Conservation (phyloP, 2,797 vertebrate genomes). For the Trachurus trachurus region DNA sequence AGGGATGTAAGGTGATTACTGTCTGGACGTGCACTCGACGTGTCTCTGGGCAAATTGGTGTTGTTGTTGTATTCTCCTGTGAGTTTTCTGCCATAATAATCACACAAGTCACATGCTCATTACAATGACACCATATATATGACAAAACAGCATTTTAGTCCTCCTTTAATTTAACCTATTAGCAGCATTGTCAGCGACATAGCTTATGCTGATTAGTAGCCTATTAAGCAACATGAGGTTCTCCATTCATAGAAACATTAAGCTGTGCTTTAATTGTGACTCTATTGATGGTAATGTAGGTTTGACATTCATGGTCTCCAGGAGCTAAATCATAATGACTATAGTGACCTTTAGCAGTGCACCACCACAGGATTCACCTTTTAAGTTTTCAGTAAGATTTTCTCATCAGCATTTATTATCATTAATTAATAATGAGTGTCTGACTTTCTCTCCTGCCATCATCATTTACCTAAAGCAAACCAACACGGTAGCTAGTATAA, state of each 20-base stretch:
- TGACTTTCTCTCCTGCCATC: not conserved
- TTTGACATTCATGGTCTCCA: not conserved
- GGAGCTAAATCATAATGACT: not conserved
- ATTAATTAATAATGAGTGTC: not conserved
- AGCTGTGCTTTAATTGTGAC: too few species aligned
- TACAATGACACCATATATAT: not conserved
- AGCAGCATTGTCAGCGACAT: not conserved
- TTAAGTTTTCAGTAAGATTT: not conserved
- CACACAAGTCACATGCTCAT: not conserved
- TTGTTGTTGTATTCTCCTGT: not conserved
- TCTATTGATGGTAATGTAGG: not conserved
- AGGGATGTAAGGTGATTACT: constrained; percentile 68
- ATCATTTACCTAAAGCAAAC: not conserved
- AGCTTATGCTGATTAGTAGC: not conserved
- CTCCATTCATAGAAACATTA: not conserved
- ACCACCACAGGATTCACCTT: not conserved
- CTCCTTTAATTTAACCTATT: not conserved
- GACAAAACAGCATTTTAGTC: not conserved
- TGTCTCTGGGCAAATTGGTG: constrained; percentile 24
- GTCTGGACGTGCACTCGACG: constrained; percentile 22
- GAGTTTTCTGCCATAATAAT: not conserved
- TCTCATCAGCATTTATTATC: too few species aligned
- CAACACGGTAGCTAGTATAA: not conserved
- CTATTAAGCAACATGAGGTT: not conserved
- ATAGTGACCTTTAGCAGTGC: not conserved